A percentile compares a stretch with the other conserved stretches of the same genome.
phyloP scores from a whole-genome alignment of 2,888 invertebrate genomes.

The Drosophila borealis region DNA sequence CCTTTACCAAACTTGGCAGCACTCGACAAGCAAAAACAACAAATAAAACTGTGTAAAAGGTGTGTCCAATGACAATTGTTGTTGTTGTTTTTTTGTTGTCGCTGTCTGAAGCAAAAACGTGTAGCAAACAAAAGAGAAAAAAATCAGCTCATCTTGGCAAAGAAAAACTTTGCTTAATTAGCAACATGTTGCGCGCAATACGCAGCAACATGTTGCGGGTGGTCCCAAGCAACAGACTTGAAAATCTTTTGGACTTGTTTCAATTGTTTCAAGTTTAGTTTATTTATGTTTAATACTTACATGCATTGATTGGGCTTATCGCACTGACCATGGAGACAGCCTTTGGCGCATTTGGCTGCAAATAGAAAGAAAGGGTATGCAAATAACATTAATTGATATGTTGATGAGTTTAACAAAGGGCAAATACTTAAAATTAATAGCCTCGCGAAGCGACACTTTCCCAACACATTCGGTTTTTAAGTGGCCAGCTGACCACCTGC shows the following conservation, averaged over 20 bases:
- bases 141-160: slow-evolving; percentile 38
- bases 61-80: slow-evolving; percentile 61
- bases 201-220: slow-evolving; percentile 24
- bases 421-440: slow-evolving; percentile 20
- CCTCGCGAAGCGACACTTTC: slow-evolving; percentile 54
- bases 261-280: background rate
- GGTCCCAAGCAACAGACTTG: slow-evolving; percentile 5
- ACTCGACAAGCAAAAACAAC: slow-evolving; percentile 50
- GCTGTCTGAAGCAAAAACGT: slow-evolving; percentile 25
- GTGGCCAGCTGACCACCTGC: slow-evolving; percentile 36
- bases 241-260: background rate
- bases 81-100: slow-evolving; percentile 9
- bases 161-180: slow-evolving; percentile 42
- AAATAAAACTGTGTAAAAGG: slow-evolving; percentile 56
- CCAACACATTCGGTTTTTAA: slow-evolving; percentile 30
- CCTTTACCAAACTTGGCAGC: slow-evolving; percentile 63
- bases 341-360: slow-evolving; percentile 95
- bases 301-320: slow-evolving; percentile 96
- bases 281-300: slow-evolving; percentile 88
- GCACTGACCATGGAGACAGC: slow-evolving; percentile 98
- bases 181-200: slow-evolving; percentile 37
- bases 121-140: slow-evolving; percentile 31
- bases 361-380: slow-evolving; percentile 43
- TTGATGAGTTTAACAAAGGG: slow-evolving; percentile 35
- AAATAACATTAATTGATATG: slow-evolving; percentile 63